Conservation (phyloP, 2,113 vertebrate genomes). For the Ptilorrhoa leucosticta region DNA sequence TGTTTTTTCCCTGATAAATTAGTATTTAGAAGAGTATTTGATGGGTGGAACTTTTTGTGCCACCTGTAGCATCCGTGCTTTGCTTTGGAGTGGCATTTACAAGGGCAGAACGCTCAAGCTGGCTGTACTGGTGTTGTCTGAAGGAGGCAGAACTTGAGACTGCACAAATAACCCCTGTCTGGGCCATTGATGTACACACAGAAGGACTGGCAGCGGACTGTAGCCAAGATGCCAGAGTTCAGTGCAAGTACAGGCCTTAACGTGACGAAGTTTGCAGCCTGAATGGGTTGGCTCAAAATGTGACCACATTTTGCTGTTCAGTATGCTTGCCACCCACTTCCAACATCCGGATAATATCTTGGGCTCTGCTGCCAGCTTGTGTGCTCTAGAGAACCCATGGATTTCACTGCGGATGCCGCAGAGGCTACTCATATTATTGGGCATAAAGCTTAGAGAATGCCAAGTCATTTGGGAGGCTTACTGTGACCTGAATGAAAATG, state of each 20-base stretch:
- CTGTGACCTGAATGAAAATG: conserved; percentile 27
- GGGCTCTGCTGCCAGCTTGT: background rate
- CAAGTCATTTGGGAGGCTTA: background rate
- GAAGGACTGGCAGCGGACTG: background rate
- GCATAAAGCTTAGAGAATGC: background rate
- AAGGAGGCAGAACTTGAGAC: background rate
- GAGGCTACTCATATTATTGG: background rate
- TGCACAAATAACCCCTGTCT: background rate
- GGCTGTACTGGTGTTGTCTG: background rate
- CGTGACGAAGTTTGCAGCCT: background rate
- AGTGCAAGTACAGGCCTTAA: background rate
- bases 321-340: background rate
- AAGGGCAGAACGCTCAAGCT: background rate
- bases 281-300: background rate
- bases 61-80: background rate
- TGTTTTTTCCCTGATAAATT: background rate
- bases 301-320: background rate
- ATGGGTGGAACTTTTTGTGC: background rate
- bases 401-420: background rate
- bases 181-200: rapidly evolving
- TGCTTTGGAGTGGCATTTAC: rapidly evolving
- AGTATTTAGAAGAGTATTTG: background rate
- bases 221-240: background rate
- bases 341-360: background rate
- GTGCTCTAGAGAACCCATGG: background rate